Percentiles rank a stretch among this genome's conserved stretches.
Evolutionary conservation across 2,888 invertebrate genomes (phyloP).

Genomic region (Phytoseiulus persimilis): DNA sequence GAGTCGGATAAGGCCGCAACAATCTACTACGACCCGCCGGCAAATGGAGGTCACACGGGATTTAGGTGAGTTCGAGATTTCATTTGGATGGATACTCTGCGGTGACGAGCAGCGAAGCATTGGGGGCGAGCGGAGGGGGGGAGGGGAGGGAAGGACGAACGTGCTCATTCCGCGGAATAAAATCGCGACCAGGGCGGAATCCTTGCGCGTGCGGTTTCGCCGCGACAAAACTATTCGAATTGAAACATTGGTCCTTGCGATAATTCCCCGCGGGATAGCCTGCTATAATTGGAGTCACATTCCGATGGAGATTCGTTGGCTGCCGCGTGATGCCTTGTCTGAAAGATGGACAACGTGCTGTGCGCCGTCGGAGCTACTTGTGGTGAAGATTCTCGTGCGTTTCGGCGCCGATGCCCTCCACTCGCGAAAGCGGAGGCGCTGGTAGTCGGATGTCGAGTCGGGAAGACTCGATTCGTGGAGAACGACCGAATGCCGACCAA

Average conservation of each 20-base stretch:
- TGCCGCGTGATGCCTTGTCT: background rate
- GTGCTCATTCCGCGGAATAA: background rate
- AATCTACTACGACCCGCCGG: conserved; percentile 33
- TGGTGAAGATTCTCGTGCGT: no score
- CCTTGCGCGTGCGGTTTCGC: background rate
- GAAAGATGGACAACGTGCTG: background rate
- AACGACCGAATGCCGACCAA: background rate
- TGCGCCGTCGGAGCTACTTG: no score
- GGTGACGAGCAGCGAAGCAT: no score
- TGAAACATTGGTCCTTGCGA: background rate
- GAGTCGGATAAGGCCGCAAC: conserved; percentile 35
- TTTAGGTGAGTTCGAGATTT: conserved; percentile 1
- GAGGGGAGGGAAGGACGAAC: no score
- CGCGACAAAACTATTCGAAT: background rate
- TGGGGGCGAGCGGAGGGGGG: no score
- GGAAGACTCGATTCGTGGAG: background rate
- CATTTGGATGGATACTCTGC: background rate
- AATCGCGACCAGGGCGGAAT: background rate
- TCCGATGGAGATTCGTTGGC: background rate
- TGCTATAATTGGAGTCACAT: background rate
- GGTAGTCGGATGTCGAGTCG: no score
- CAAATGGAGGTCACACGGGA: conserved; percentile 28
- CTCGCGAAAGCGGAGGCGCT: no score
- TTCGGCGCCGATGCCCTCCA: no score
- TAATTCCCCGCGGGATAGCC: background rate